Evolutionary conservation across 2,113 vertebrate species (phyloP), one percentile per base, ranked within the genome.

Genomic region (Agapornis roseicollis): DNA sequence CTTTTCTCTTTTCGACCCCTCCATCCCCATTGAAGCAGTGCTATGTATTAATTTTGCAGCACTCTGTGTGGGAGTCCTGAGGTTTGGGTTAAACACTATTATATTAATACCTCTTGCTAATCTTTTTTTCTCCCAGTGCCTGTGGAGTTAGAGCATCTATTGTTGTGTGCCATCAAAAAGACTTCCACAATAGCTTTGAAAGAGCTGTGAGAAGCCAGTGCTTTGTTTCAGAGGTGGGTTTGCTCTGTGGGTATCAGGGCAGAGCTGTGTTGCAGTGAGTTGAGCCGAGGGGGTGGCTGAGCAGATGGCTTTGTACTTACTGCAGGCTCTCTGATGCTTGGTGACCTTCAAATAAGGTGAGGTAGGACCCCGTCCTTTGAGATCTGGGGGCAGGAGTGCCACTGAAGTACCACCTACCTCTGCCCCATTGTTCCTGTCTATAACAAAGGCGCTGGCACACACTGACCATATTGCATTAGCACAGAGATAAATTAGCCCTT

Each of bases 231-330:
- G 55, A 55, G 69, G 50, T 90, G 55, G 31, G 5, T 69, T 96
- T 90, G 88, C 69, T 71, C 89, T 0, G 7, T 39, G 37, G 88
- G 76, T 0, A 4, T 69, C 13, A 7, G 71, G 39, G 73, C 1
- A 0, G 56, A 71, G 29, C 52, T 0, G 0, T 0, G 1, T 44
- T 2, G 2, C 2, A 6, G 22, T 18, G 20, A 31, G 24, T 50
- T 85, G 64, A 20, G 55, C 27, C 0, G 1, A 41, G 80, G 64
- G 73, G 56, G 42, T 64, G 61, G 46, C 63, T n/a, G 53, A 94
- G 81, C 83, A 91, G 70, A 77, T 89, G 86, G 35, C 31, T 96
- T 86, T 52, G 64, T 73, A 1, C 41, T 80, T 70, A 1, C 41
- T 78, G 39, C 64, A 33, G 28, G 13, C 37, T 80, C 61, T 72